Conservation (phyloP, 2,888 invertebrate genomes). For the Trissolcus japonicus region DNA sequence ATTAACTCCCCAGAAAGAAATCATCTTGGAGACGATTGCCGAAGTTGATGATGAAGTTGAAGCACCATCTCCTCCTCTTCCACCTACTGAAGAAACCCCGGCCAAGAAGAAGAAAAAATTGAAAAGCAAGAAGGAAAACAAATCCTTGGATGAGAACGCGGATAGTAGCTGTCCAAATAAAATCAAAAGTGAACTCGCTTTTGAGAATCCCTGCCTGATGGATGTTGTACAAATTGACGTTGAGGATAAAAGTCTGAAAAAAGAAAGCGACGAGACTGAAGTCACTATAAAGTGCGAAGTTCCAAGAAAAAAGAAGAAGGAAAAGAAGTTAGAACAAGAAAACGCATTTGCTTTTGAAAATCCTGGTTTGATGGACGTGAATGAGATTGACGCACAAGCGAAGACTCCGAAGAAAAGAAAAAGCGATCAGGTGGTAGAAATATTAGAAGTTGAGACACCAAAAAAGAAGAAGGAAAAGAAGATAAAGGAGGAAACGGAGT, state of each 20-base stretch:
- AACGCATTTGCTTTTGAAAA: conserved; percentile 33
- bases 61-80: too few species aligned
- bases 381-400: conserved; percentile 1
- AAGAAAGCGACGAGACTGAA: too few species aligned
- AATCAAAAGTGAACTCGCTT: not conserved
- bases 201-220: conserved; percentile 41
- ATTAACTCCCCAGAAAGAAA: not conserved
- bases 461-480: conserved; percentile 9
- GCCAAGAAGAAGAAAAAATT: conserved; percentile 21
- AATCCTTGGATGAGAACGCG: too few species aligned
- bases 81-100: too few species aligned
- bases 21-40: not conserved
- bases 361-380: conserved; percentile 19
- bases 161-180: conserved; percentile 12
- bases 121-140: conserved; percentile 2
- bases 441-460: not conserved
- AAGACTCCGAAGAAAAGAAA: not conserved
- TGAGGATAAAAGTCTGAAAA: too few species aligned
- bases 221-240: conserved; percentile 24
- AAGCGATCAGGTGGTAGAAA: not conserved
- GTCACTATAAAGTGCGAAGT: not conserved
- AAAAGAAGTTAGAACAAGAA: conserved; percentile 3
- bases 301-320: conserved; percentile 15
- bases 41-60: conserved; percentile 32
- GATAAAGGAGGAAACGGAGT: conserved; percentile 8